Percentiles rank a stretch among this genome's conserved stretches.
These are phyloP conservation scores for Nephrocerus scutellatus DNA, from an alignment of 2,888 invertebrate species.

Conservation along the genomic window DNA sequence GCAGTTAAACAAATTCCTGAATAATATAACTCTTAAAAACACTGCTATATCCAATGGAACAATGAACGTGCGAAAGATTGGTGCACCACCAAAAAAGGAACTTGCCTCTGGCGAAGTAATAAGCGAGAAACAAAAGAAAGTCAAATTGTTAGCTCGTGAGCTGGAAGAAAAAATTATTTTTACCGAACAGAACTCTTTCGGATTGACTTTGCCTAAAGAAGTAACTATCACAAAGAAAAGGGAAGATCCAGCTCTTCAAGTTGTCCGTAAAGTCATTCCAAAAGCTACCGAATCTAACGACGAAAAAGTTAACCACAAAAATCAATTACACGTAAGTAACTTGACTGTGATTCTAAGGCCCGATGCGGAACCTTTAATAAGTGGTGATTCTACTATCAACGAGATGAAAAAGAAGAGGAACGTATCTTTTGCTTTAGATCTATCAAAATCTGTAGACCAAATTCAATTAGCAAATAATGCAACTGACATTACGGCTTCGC, in stretches of 20 bases:
- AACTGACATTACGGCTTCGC: conserved; percentile 14
- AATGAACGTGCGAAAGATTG: conserved; percentile 27
- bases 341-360: conserved; percentile 35
- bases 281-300: too few relatives aligned
- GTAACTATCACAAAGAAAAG: background rate
- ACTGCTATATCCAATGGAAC: conserved; percentile 37
- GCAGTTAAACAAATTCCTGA: conserved; percentile 37
- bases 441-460: too few relatives aligned
- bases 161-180: conserved; percentile 30
- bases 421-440: too few relatives aligned
- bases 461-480: conserved; percentile 5
- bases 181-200: conserved; percentile 3
- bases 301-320: too few relatives aligned
- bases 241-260: conserved; percentile 4
- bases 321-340: conserved; percentile 30
- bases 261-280: too few relatives aligned
- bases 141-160: conserved; percentile 30
- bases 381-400: too few relatives aligned
- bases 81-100: conserved; percentile 28
- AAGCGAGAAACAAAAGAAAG: conserved; percentile 31
- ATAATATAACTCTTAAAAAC: conserved; percentile 34
- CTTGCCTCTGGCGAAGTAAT: conserved; percentile 30
- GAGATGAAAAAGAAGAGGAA: too few relatives aligned
- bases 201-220: too few relatives aligned
- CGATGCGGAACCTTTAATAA: too few relatives aligned